Evolutionary conservation across 2,888 invertebrate genomes (phyloP), one percentile per base, ranked within the genome.

Genomic region (Parnassius orleans): DNA sequence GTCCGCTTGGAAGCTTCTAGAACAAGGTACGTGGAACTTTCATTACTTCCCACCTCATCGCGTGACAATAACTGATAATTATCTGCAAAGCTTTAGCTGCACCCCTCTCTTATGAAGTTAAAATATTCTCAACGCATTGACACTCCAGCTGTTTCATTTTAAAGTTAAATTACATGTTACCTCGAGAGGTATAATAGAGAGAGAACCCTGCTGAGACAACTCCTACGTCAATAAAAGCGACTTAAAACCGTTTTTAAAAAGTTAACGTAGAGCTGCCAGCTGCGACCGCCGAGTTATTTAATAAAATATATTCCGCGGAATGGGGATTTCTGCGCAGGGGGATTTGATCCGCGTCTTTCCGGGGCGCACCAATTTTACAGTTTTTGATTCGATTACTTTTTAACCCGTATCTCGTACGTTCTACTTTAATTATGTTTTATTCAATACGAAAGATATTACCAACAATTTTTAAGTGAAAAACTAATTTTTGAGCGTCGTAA

Each of bases 221-320:
- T 47, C 47, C 54, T 51, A 51, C 61, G 54, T 63, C 63, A 66
- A 58, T 54, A 53, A 52, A 60, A 60, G 54, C 61, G 64, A 65
- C 69, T 65, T 71, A 67, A 71, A 75, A 79, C 72, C 76, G 75
- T 78, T 80, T 79, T 78, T 75, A 73, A 72, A 76, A 76, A 73
- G 68, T 72, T 69, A 75, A 76, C 63, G 57, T 67, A 70, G 69
- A 68, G 68, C 64, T 14, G 69, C 74, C 79, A 79, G 76, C 78
- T 81, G 80, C 73, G 76, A 76, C 68, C 73, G 68, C 70, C 72
- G 79, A 83, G 77, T 83, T 83, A 83, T 83, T 83, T 81, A 79
- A 83, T 83, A 83, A 83, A 82, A 82, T 79, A 82, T 78, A 81
- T 83, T 78, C 78, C 68, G 76, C 71, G 73, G 73, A 69, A 69